Evolutionary conservation across 1,140 invertebrate species (phyloP).

Genomic region (Lepidostoma basale): DNA sequence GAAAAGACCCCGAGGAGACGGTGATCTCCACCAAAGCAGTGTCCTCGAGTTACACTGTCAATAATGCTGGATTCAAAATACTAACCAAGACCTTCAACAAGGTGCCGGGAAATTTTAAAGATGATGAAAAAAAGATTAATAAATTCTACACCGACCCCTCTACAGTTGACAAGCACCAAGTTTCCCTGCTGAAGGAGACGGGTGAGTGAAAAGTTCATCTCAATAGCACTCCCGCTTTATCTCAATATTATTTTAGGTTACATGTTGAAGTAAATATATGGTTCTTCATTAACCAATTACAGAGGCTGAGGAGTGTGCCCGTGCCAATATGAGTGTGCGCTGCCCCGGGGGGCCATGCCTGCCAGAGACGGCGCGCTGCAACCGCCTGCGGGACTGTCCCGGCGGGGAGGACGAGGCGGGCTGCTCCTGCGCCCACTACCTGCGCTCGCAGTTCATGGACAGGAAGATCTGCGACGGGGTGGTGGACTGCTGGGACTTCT

Average conservation of each 20-base stretch:
- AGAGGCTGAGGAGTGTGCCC: constrained; percentile 58
- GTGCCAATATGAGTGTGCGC: constrained; percentile 57
- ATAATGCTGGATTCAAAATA: constrained; percentile 69
- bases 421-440: constrained; percentile 78
- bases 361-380: constrained; percentile 70
- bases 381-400: constrained; percentile 74
- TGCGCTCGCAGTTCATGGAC: constrained; percentile 70
- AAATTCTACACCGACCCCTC: constrained; percentile 50
- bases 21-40: constrained; percentile 65
- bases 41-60: constrained; percentile 62
- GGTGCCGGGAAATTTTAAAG: constrained; percentile 54
- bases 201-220: too few species aligned
- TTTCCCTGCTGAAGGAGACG: constrained; percentile 27
- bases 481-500: constrained; percentile 80
- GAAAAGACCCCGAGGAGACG: constrained; percentile 50
- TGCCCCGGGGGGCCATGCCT: constrained; percentile 73
- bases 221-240: too few species aligned
- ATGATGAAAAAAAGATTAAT: constrained; percentile 55
- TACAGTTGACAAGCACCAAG: constrained; percentile 18
- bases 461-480: constrained; percentile 83
- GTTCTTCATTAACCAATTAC: too few species aligned
- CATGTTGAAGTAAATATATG: too few species aligned
- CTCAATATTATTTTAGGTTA: too few species aligned
- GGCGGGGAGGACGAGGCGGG: constrained; percentile 74
- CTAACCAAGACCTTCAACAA: constrained; percentile 71